These are phyloP conservation scores for Tricholauxania praeusta DNA, from an alignment of 2,888 invertebrate genomes.

Conservation along the genomic window DNA sequence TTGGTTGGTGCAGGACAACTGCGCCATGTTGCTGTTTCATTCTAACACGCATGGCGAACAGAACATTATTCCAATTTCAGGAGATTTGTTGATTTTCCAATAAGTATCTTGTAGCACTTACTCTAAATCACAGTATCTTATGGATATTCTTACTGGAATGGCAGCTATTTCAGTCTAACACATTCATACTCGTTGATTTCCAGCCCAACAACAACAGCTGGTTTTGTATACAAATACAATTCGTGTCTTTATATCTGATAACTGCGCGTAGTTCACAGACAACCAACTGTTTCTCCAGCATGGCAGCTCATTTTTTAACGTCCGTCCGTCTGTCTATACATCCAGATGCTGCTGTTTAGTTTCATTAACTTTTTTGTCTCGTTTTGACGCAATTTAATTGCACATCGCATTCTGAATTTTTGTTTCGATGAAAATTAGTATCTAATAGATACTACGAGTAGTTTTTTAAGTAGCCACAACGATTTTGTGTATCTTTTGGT, in stretches of 20 bases:
- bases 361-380: conserved; percentile 8
- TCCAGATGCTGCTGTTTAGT: conserved; percentile 5
- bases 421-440: not conserved
- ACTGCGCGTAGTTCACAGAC: not conserved
- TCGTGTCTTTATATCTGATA: not conserved
- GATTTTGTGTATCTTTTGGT: not conserved
- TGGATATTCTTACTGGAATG: not conserved
- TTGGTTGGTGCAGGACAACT: conserved; percentile 44
- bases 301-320: conserved; percentile 23
- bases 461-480: conserved; percentile 24
- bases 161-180: conserved; percentile 12
- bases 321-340: not conserved
- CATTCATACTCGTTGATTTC: not conserved
- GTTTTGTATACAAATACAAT: conserved; percentile 13
- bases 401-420: conserved; percentile 25
- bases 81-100: conserved; percentile 26
- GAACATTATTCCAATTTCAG: conserved; percentile 2
- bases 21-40: conserved; percentile 13
- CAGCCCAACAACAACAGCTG: not conserved
- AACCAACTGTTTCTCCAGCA: conserved; percentile 14
- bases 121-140: not conserved
- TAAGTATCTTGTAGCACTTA: conserved; percentile 15
- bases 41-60: not conserved
- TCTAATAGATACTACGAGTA: conserved; percentile 20
- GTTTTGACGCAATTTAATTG: conserved; percentile 17